phyloP scores from a whole-genome alignment of 2,113 vertebrate genomes.

The Brachypteracias leptosomus region DNA sequence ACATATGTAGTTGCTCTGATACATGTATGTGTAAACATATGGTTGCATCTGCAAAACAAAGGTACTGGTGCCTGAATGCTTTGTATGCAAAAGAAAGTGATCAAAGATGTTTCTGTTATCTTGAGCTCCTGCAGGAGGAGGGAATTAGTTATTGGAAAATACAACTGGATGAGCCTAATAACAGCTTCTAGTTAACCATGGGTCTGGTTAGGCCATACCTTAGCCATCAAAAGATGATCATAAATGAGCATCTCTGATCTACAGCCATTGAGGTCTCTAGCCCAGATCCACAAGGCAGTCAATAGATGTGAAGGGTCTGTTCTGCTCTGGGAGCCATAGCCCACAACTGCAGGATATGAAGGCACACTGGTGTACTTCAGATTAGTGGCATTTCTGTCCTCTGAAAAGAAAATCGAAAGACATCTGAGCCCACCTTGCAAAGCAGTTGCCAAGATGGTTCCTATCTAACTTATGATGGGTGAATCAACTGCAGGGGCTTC shows the following conservation, averaged over 20 bases:
- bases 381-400: neutral
- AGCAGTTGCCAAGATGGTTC: neutral
- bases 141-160: neutral
- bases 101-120: neutral
- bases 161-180: neutral
- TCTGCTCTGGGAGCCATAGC: neutral
- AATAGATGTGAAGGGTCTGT: neutral
- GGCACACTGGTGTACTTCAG: accelerated
- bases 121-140: neutral
- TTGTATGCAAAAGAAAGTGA: neutral
- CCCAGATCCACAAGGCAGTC: neutral
- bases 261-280: neutral
- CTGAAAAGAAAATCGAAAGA: neutral
- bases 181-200: neutral
- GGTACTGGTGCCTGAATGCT: neutral
- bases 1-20: neutral
- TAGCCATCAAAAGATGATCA: neutral
- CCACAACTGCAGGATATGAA: neutral
- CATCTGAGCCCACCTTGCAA: neutral
- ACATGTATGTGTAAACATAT: accelerated
- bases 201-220: neutral
- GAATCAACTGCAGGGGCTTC: neutral
- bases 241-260: neutral
- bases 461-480: neutral
- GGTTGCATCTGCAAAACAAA: neutral